Percentiles rank a stretch among this genome's conserved stretches.
These are phyloP conservation scores for Casuarius casuarius DNA, from an alignment of 2,113 vertebrate species.

Conservation along the genomic window DNA sequence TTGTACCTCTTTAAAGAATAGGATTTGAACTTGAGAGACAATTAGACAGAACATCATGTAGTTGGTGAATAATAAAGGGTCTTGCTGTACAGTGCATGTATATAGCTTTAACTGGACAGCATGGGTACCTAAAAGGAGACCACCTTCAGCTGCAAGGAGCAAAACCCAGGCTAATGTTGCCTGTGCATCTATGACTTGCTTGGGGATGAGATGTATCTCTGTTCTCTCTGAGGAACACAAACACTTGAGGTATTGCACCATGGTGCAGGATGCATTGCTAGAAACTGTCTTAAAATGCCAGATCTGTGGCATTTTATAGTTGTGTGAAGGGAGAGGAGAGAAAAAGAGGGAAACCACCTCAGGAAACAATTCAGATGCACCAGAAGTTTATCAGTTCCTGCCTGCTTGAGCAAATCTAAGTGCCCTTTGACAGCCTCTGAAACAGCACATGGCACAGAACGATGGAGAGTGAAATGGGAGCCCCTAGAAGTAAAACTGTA, in stretches of 20 bases:
- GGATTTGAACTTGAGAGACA: not conserved
- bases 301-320: fast-evolving
- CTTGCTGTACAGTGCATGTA: not conserved
- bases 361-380: not conserved
- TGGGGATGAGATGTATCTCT: not conserved
- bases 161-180: not conserved
- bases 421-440: not conserved
- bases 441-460: not conserved
- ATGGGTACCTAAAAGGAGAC: not conserved
- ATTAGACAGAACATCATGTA: not conserved
- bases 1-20: not conserved
- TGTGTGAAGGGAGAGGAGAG: not conserved
- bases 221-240: not conserved
- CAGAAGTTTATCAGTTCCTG: fast-evolving
- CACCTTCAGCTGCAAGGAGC: not conserved
- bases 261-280: not conserved
- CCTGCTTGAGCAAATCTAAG: not conserved
- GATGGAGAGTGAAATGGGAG: not conserved
- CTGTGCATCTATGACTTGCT: not conserved
- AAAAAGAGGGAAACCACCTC: not conserved
- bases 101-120: not conserved
- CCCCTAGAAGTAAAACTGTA: not conserved
- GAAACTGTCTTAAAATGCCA: not conserved
- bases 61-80: not conserved
- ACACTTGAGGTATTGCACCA: fast-evolving